These are phyloP conservation scores for Bovichtus variegatus DNA, from an alignment of 2,797 vertebrate species.

Conservation along the genomic window DNA sequence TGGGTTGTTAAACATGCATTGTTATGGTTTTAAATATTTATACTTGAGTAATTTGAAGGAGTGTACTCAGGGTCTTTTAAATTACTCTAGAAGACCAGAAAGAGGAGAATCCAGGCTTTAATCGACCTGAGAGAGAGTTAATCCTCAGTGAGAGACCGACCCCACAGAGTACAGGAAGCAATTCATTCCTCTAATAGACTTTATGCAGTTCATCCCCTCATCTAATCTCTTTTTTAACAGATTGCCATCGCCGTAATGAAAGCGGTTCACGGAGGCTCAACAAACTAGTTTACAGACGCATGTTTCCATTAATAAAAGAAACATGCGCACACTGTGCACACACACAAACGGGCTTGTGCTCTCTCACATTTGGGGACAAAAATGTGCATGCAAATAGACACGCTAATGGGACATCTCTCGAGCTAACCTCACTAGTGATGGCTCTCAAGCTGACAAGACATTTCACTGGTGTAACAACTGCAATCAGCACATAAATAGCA, in stretches of 20 bases:
- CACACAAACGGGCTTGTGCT: neutral
- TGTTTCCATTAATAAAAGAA: constrained; percentile 32
- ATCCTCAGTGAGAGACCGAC: constrained; percentile 59
- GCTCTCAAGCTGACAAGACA: constrained; percentile 65
- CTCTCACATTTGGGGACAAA: constrained; percentile 14
- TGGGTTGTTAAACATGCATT: neutral
- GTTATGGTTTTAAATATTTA: neutral
- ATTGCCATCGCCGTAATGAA: constrained; percentile 78
- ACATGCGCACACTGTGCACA: neutral
- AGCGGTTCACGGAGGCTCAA: constrained; percentile 45
- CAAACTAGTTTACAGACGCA: constrained; percentile 54
- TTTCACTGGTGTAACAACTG: constrained; percentile 65
- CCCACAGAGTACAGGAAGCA: constrained; percentile 63
- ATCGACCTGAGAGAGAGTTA: constrained; percentile 58
- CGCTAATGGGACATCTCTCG: constrained; percentile 60
- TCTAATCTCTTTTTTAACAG: constrained; percentile 79
- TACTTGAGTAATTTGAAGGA: constrained; percentile 3
- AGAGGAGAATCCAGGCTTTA: constrained; percentile 42
- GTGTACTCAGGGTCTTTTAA: constrained; percentile 1
- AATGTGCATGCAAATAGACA: constrained; percentile 35
- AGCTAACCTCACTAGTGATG: constrained; percentile 59
- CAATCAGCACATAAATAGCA: constrained; percentile 75
- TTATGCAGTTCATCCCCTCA: constrained; percentile 64
- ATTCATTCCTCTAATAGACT: constrained; percentile 77
- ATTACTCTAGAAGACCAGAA: constrained; percentile 22